Percentiles rank a stretch among this genome's conserved stretches.
Evolutionary conservation across 2,113 vertebrate genomes (phyloP).

Genomic region (Bettongia penicillata): DNA sequence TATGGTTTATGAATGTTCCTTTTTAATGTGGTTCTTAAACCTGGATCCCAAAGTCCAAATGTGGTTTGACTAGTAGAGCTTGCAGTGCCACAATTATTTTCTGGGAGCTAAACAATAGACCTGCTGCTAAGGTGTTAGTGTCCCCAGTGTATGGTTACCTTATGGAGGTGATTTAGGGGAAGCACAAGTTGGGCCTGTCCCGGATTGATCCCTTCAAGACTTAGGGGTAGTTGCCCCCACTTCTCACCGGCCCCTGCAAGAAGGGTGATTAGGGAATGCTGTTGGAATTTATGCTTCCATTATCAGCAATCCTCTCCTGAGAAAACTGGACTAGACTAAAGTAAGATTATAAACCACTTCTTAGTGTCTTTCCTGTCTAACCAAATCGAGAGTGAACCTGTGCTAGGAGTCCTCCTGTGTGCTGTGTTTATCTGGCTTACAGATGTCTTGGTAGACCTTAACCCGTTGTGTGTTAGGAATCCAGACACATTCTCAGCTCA

Average conservation of each 20-base stretch:
- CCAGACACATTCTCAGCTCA: not conserved
- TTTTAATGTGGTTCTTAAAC: not conserved
- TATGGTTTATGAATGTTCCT: not conserved
- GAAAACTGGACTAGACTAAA: no score
- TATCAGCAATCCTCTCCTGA: no score
- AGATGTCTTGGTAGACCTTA: not conserved
- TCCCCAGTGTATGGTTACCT: not conserved
- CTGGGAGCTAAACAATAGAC: not conserved
- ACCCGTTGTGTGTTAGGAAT: not conserved
- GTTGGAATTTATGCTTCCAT: no score
- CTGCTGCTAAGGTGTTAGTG: not conserved
- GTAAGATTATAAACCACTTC: no score
- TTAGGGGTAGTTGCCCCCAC: no score
- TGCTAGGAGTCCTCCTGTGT: no score
- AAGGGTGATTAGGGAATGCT: no score
- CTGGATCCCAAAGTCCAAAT: not conserved
- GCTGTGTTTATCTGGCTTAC: not conserved
- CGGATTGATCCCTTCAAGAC: no score
- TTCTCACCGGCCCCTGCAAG: no score
- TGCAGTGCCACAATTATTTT: not conserved
- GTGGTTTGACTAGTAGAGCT: not conserved
- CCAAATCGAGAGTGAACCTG: not conserved
- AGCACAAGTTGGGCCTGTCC: not conserved
- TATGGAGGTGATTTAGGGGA: not conserved
- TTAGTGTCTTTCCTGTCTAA: no score